Base-by-base conservation (phyloP, 2,797 vertebrate genomes). In the Ammospiza maritima region DNA sequence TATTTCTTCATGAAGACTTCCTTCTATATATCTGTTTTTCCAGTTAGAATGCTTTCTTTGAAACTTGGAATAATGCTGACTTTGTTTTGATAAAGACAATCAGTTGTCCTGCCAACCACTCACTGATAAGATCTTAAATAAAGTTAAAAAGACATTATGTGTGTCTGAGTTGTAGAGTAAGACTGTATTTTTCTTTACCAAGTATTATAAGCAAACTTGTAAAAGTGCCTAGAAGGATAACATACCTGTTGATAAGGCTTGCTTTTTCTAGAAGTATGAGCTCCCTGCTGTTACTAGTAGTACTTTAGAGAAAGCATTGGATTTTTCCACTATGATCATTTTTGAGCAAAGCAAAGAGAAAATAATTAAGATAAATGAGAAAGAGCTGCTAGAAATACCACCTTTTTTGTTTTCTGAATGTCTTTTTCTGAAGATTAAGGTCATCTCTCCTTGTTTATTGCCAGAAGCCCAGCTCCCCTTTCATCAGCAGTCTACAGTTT, bases 401-500 rank as follows among this genome's bases (percentile, higher is more conserved):
- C 13, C 4, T n/a, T 53, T 74, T 74, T 79, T 71, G 19, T 80
- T 92, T 76, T 77, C 50, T n/a, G 3, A 77, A 57, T 89, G 81
- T 89, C 34, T 38, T 73, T 42, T 75, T 48, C 32, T 65, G 54
- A 94, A 83, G 48, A 81, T 34, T 81, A 73, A 81, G 66, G 42
- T n/a, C 54, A 56, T 92, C 12, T 22, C 15, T 65, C 27, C 77
- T 56, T 72, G 30, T 73, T 53, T 76, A 2, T 36, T 83, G 66
- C 79, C 79, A 93, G 82, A 78, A 94, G 58, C 40, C 13, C 69
- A 83, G 65, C 26, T 93, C 16, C 29, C 44, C 51, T 91, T 93
- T 94, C 50, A 50, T 93, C 82, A 77, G 36, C 44, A 75, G 56
- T 89, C 76, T 86, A 15, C 66, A 86, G 73, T 89, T 93, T 54